Evolutionary conservation across 2,113 vertebrate species (phyloP).

Genomic region (Hippocampus abdominalis): DNA sequence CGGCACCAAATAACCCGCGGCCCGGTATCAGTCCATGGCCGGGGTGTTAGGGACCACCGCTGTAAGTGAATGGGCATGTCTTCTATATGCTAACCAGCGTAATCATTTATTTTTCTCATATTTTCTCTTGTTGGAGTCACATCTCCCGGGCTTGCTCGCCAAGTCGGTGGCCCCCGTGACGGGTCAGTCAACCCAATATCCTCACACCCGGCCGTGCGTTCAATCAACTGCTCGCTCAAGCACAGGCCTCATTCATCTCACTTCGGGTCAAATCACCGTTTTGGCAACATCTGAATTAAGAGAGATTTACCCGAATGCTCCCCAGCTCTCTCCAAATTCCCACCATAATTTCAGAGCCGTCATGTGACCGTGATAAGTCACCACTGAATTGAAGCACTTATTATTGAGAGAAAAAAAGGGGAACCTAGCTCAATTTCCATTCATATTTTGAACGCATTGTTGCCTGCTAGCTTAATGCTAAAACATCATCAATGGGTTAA

Average conservation of each 20-base stretch:
- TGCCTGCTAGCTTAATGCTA: too few species aligned
- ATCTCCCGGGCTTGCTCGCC: conserved; percentile 18
- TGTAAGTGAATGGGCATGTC: too few species aligned
- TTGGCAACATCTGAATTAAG: conserved; percentile 66
- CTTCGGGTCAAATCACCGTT: conserved; percentile 66
- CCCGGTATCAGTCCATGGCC: too few species aligned
- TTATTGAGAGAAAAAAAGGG: not conserved
- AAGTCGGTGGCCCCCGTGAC: conserved; percentile 27
- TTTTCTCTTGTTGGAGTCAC: not conserved
- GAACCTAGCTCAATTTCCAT: too few species aligned
- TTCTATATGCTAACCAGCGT: not conserved
- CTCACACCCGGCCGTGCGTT: conserved; percentile 47
- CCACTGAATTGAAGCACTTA: conserved; percentile 31
- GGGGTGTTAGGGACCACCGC: too few species aligned
- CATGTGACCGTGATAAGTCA: conserved; percentile 22
- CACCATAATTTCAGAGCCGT: conserved; percentile 20
- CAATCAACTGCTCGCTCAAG: conserved; percentile 67
- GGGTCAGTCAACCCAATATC: conserved; percentile 69
- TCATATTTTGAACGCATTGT: too few species aligned
- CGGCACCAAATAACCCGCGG: too few species aligned
- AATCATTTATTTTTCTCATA: too few species aligned
- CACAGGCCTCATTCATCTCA: conserved; percentile 67
- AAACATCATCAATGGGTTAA: too few species aligned
- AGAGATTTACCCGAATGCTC: conserved; percentile 43
- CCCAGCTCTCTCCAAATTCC: conserved; percentile 26